Evolutionary conservation across 2,888 invertebrate species (phyloP), one percentile per base, ranked within the genome.

Genomic region (Drosophila flavopinicola): DNA sequence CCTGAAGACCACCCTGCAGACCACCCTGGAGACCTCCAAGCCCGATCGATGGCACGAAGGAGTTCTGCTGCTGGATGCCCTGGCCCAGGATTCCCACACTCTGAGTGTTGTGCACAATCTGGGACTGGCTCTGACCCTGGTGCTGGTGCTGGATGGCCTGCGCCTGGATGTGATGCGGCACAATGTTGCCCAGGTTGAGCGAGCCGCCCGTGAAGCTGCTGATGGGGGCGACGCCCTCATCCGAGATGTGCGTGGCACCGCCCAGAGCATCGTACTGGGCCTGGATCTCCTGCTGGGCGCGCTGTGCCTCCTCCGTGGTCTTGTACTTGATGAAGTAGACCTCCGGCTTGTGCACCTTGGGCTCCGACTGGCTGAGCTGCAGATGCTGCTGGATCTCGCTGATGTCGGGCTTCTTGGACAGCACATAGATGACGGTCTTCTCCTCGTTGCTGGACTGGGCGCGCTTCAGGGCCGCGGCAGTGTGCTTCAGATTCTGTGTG

Each of bases 381-480:
- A 95, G 94, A 4, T 96, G 96, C 67, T 95, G 94, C 48, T 90
- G 90, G 45, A 90, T 79, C 15, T 88, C 89, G 23, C 76, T 54
- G 9, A 88, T 61, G 17, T 91, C 90, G 39, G 89, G 84, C 67
- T 91, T 91, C 82, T 91, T 91, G 37, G 89, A 86, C 45, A 90
- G 80, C 24, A 91, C 91, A 65, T 91, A 91, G 59, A 91, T 91
- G 51, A 91, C 88, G 13, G 91, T 91, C 75, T 90, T 91, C 59
- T 91, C 91, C 78, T 91, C 91, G 29, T 88, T 90, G 41, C 83
- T 69, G 27, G 88, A 75, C 64, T 90, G 88, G 44, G 87, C 83
- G 1, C 80, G 85, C 51, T 86, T 87, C 29, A 90, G 66, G 0
- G 88, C 84, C 33, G 92, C 91, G 17, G 90, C 91, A 3, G 88